A percentile compares a stretch with the other conserved stretches of the same genome.
These are phyloP conservation scores for Saimiri boliviensis DNA, from an alignment of 2,113 vertebrate genomes.

Conservation along the genomic window DNA sequence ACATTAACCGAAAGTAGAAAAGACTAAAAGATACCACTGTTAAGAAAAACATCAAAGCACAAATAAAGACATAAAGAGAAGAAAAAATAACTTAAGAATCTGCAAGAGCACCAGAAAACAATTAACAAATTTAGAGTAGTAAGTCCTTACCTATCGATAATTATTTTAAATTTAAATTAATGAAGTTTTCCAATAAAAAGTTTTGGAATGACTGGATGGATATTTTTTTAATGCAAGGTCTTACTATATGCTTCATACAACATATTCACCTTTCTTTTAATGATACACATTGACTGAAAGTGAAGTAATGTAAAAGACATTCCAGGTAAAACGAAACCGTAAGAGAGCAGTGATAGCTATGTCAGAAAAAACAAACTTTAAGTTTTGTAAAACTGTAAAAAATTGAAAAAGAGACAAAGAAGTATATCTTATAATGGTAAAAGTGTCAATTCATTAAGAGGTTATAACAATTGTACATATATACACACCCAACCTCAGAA, in stretches of 20 bases:
- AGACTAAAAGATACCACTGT: background rate
- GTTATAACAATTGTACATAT: background rate
- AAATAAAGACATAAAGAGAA: background rate
- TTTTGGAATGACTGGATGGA: background rate
- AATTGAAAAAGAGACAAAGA: background rate
- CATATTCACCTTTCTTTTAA: background rate
- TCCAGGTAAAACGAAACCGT: background rate
- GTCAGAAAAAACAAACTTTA: background rate
- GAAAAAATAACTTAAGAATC: background rate
- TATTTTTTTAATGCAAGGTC: background rate
- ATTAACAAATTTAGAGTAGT: background rate
- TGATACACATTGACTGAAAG: background rate
- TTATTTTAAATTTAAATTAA: background rate
- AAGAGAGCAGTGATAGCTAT: background rate
- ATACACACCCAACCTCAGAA: background rate
- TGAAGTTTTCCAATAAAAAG: background rate
- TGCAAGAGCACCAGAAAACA: background rate
- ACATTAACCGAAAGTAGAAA: background rate
- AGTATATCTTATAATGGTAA: background rate
- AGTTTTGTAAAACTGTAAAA: background rate
- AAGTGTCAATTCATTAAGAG: background rate
- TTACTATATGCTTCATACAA: background rate
- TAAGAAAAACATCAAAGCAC: background rate
- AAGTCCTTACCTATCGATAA: background rate
- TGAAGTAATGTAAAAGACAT: background rate